Percentiles rank a stretch among this genome's conserved stretches.
Conservation (phyloP, 2,888 invertebrate genomes). For the Noctuana brunneofusca region DNA sequence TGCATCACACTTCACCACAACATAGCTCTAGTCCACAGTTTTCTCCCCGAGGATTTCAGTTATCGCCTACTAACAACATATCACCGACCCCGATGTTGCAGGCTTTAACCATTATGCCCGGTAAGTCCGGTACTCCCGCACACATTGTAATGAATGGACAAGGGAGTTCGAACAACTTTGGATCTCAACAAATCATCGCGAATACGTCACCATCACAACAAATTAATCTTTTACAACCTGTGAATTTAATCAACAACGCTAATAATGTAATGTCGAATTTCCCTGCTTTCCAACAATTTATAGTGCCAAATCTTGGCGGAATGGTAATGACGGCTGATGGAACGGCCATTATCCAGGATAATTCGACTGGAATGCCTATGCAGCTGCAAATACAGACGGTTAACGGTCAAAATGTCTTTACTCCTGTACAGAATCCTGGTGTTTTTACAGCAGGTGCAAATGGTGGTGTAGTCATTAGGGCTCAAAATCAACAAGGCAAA, state of each 20-base stretch:
- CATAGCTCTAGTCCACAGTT: conserved; percentile 81
- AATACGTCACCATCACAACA: conserved; percentile 82
- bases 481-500: conserved; percentile 88
- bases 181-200: conserved; percentile 87
- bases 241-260: conserved; percentile 89
- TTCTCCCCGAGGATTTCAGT: conserved; percentile 89
- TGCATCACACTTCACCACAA: conserved; percentile 76
- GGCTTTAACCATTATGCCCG: conserved; percentile 89
- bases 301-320: conserved; percentile 90
- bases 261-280: conserved; percentile 88
- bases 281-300: conserved; percentile 91
- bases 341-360: conserved; percentile 89
- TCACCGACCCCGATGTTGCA: conserved; percentile 88
- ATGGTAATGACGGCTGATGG: conserved; percentile 93
- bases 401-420: conserved; percentile 89
- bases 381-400: conserved; percentile 91
- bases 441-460: conserved; percentile 86
- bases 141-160: conserved; percentile 91
- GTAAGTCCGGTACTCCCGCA: conserved; percentile 87
- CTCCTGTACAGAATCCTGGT: conserved; percentile 86
- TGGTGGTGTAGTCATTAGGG: conserved; percentile 91
- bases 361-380: conserved; percentile 86
- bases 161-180: conserved; percentile 82
- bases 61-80: conserved; percentile 87
- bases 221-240: conserved; percentile 90